Conservation (phyloP, 1,140 invertebrate species). For the Trichonephila inaurata region DNA sequence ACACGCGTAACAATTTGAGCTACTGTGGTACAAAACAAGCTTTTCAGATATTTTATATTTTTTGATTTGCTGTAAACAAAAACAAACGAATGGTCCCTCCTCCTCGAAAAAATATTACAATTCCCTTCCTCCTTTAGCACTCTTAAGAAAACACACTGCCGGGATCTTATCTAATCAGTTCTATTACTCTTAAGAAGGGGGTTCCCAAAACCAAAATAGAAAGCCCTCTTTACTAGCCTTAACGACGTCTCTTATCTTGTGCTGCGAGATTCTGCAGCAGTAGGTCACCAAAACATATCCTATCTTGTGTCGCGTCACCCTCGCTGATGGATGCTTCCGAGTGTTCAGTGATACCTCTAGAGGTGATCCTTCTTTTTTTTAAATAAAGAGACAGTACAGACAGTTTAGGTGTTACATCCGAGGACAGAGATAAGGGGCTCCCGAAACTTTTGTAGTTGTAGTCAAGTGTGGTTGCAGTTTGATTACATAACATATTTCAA, state of each 20-base stretch:
- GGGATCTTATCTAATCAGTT: not conserved
- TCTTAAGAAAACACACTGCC: too few relatives aligned
- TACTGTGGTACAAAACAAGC: too few relatives aligned
- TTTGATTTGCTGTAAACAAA: too few relatives aligned
- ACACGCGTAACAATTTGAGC: too few relatives aligned
- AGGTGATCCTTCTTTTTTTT: not conserved
- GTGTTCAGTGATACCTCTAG: not conserved
- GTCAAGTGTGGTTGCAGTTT: too few relatives aligned
- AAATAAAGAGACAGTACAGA: too few relatives aligned
- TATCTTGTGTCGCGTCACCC: not conserved
- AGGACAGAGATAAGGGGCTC: not conserved
- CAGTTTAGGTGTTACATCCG: not conserved
- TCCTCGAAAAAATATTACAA: too few relatives aligned
- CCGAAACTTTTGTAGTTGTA: not conserved
- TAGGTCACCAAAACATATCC: too few relatives aligned
- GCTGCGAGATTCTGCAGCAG: not conserved
- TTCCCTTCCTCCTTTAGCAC: too few relatives aligned
- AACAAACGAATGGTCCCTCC: too few relatives aligned
- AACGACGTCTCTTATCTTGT: not conserved
- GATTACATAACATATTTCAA: too few relatives aligned
- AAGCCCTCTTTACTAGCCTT: not conserved
- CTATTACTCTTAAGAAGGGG: not conserved
- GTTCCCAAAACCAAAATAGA: not conserved
- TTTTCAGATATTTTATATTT: too few relatives aligned
- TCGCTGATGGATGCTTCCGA: not conserved